phyloP scores from a whole-genome alignment of 2,888 invertebrate species.

The Drosophila ezoana region DNA sequence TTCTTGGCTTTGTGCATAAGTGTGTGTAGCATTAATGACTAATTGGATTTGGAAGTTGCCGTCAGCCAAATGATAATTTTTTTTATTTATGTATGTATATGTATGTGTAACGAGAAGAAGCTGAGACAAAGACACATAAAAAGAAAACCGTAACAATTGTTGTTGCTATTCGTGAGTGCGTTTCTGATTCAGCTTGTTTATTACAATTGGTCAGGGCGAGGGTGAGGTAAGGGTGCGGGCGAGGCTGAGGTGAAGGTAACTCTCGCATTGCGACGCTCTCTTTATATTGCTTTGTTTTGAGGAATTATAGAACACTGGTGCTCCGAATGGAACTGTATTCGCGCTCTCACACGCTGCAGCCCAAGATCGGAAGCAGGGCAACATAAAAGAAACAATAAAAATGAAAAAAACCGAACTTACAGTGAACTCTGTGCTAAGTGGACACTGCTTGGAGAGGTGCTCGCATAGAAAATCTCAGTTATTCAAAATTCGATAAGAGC shows the following conservation, averaged over 20 bases:
- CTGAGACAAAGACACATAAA: constrained; percentile 17
- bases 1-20: constrained; percentile 17
- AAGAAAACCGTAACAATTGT: constrained; percentile 19
- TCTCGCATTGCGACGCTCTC: constrained; percentile 9
- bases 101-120: constrained; percentile 18
- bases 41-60: constrained; percentile 55
- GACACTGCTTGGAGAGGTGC: neutral
- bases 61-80: constrained; percentile 24
- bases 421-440: neutral
- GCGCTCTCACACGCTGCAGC: constrained; percentile 17
- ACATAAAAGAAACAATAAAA: constrained; percentile 6
- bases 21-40: constrained; percentile 37
- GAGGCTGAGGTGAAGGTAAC: constrained; percentile 26
- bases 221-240: constrained; percentile 13
- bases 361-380: constrained; percentile 27
- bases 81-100: constrained; percentile 6
- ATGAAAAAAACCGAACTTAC: constrained; percentile 5
- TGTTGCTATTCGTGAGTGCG: constrained; percentile 13
- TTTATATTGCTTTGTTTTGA: constrained; percentile 13
- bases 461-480: neutral
- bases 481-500: constrained; percentile 4
- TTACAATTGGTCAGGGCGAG: constrained; percentile 49
- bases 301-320: constrained; percentile 2
- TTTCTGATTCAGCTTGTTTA: constrained; percentile 56
- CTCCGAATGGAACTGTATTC: too few relatives aligned